Conservation (phyloP, 2,888 invertebrate species). For the Dryobota labecula region DNA sequence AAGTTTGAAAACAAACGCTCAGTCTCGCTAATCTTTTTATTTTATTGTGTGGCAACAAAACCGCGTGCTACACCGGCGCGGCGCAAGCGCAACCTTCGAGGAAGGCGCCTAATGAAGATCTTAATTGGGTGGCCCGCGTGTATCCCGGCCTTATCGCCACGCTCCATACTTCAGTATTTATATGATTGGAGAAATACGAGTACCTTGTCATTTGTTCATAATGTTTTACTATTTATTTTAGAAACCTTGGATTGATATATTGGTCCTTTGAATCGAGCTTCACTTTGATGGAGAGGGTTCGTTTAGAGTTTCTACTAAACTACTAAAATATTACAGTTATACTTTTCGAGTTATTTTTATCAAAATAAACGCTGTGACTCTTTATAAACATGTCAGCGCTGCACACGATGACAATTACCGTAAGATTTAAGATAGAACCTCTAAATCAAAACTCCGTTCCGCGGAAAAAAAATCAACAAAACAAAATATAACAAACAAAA, state of each 20-base stretch:
- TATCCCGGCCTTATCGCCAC: slow-evolving; percentile 77
- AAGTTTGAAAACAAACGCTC: slow-evolving; percentile 36
- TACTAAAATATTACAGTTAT: neutral
- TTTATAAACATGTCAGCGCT: slow-evolving; percentile 33
- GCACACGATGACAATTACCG: slow-evolving; percentile 36
- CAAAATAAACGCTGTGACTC: neutral
- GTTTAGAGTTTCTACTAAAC: neutral
- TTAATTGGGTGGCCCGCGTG: slow-evolving; percentile 86
- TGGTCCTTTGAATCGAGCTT: neutral
- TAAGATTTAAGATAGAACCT: slow-evolving; percentile 52
- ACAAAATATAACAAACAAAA: slow-evolving; percentile 77
- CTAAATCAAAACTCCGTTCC: slow-evolving; percentile 60
- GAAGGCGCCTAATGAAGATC: slow-evolving; percentile 87
- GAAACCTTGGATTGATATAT: too few species aligned
- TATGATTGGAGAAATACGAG: slow-evolving; percentile 57
- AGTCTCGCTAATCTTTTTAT: slow-evolving; percentile 61
- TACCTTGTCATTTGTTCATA: slow-evolving; percentile 27
- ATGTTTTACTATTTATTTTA: slow-evolving; percentile 2
- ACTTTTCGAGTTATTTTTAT: neutral
- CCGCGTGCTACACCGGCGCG: slow-evolving; percentile 66
- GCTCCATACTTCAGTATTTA: slow-evolving; percentile 45
- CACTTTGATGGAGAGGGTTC: neutral
- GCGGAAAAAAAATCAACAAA: slow-evolving; percentile 71
- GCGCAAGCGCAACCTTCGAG: slow-evolving; percentile 78
- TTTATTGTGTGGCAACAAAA: slow-evolving; percentile 68